Percentiles rank a stretch among this genome's conserved stretches.
Conservation (phyloP, 2,113 vertebrate genomes). For the Zosterops pallidus region DNA sequence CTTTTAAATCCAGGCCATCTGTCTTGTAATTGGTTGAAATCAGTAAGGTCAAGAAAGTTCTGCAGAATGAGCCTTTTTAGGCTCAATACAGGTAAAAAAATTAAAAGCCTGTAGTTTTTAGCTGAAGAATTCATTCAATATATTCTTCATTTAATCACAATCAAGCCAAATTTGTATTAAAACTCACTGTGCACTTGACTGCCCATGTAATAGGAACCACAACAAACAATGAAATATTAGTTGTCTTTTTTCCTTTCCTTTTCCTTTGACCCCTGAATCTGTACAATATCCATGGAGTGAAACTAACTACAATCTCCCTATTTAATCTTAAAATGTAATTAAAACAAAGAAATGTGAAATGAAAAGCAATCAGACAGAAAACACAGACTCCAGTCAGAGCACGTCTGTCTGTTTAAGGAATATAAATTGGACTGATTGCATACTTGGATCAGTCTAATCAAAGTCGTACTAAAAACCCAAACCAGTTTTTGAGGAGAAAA, state of each 20-base stretch:
- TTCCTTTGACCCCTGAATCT: conserved; percentile 41
- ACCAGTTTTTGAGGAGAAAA: not conserved
- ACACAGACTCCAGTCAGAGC: not conserved
- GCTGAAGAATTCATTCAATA: not conserved
- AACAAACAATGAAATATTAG: conserved; percentile 2
- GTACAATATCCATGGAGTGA: conserved; percentile 9
- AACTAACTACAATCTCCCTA: not conserved
- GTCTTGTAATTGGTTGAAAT: not conserved
- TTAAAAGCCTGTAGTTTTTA: not conserved
- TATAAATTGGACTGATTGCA: not conserved
- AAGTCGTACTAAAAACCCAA: not conserved
- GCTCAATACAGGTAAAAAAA: not conserved
- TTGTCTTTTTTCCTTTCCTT: not conserved
- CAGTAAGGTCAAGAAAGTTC: not conserved
- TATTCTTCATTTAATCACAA: conserved; percentile 25
- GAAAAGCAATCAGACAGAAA: conserved; percentile 61
- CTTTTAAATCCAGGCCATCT: not conserved
- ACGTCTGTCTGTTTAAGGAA: not conserved
- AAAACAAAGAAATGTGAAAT: conserved; percentile 71
- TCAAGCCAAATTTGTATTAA: conserved; percentile 31
- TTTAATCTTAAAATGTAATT: conserved; percentile 65
- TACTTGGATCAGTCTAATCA: not conserved
- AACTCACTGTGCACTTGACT: conserved; percentile 11
- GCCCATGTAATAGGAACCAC: not conserved
- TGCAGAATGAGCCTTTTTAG: not conserved